Percentiles rank a stretch among this genome's conserved stretches.
Conservation (phyloP, 2,797 vertebrate genomes). For the Gobio occitaniae region DNA sequence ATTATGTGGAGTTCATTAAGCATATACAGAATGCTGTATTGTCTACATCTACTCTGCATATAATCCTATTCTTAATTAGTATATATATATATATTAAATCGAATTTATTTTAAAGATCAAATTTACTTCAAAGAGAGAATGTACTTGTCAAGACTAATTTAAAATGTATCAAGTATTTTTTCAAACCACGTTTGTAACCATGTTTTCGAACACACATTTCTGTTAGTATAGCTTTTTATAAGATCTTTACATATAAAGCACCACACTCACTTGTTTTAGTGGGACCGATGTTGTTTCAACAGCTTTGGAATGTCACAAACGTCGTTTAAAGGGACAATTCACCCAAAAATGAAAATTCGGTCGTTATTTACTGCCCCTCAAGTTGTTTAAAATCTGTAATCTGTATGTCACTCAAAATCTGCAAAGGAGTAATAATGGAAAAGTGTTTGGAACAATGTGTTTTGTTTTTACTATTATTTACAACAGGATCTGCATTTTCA, state of each 20-base stretch:
- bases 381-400: not conserved
- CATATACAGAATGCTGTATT: not conserved
- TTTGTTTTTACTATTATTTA: not conserved
- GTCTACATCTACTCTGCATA: no score
- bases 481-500: not conserved
- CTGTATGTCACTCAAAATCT: not conserved
- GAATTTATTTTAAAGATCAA: not conserved
- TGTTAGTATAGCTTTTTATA: not conserved
- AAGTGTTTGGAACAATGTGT: not conserved
- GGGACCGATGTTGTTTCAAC: not conserved
- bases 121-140: not conserved
- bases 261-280: not conserved
- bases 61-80: not conserved
- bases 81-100: not conserved
- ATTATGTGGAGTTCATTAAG: conserved; percentile 3
- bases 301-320: not conserved
- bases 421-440: not conserved
- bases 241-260: not conserved
- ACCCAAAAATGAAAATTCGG: not conserved
- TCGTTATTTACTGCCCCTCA: not conserved
- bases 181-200: not conserved
- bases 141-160: not conserved
- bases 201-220: not conserved
- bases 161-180: not conserved
- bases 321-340: not conserved